A percentile compares a stretch with the other conserved stretches of the same genome.
phyloP scores from a whole-genome alignment of 1,140 invertebrate genomes.

The Spodoptera frugiperda region DNA sequence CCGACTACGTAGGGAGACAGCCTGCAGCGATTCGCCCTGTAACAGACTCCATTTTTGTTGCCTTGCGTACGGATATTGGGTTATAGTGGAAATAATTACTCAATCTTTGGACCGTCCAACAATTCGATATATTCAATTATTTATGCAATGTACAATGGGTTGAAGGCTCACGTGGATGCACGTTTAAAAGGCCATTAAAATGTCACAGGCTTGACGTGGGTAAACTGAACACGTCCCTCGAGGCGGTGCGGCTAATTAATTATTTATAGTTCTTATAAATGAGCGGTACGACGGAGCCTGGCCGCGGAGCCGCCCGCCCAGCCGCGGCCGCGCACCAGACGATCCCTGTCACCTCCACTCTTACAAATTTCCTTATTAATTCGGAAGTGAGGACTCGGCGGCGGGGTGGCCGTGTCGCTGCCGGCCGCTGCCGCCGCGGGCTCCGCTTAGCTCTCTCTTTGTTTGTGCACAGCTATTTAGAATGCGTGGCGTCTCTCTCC shows the following conservation, averaged over 20 bases:
- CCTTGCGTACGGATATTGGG: conserved; percentile 65
- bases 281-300: conserved; percentile 46
- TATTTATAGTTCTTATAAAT: conserved; percentile 76
- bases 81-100: conserved; percentile 73
- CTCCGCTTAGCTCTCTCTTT: conserved; percentile 52
- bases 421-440: conserved; percentile 22
- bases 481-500: conserved; percentile 61
- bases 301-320: conserved; percentile 4
- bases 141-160: conserved; percentile 54
- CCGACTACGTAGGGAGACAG: conserved; percentile 55
- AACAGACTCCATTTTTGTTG: conserved; percentile 65
- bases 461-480: conserved; percentile 56
- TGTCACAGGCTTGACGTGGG: conserved; percentile 73
- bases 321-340: conserved; percentile 31
- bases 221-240: conserved; percentile 64
- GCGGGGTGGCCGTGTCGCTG: conserved; percentile 28
- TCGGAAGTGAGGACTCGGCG: conserved; percentile 59
- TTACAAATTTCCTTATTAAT: conserved; percentile 71
- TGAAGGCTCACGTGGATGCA: conserved; percentile 62
- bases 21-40: conserved; percentile 65
- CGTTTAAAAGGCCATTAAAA: conserved; percentile 79
- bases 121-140: conserved; percentile 57
- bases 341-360: conserved; percentile 56
- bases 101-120: conserved; percentile 59
- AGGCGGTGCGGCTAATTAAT: conserved; percentile 67